phyloP scores from a whole-genome alignment of 2,797 vertebrate species.

The Xiphorhynchus erythropygius region DNA sequence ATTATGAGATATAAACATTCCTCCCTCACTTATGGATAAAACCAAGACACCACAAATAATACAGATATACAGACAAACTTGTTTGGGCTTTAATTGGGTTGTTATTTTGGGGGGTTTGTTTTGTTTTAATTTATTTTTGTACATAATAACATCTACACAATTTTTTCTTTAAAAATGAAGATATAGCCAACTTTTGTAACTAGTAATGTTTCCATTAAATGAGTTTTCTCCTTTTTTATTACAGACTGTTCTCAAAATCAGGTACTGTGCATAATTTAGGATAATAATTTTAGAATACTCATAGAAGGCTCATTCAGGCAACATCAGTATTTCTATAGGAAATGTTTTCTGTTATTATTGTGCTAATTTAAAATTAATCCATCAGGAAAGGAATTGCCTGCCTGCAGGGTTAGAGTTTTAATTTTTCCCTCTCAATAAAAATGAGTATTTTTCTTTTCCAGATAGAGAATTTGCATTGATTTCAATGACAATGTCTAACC shows the following conservation, averaged over 20 bases:
- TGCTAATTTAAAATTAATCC: neutral
- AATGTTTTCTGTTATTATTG: neutral
- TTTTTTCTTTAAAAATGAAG: neutral
- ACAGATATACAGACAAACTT: neutral
- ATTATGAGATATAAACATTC: constrained; percentile 6
- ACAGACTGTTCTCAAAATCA: neutral
- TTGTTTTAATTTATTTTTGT: neutral
- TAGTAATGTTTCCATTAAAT: neutral
- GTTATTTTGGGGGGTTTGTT: neutral
- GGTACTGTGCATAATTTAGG: neutral
- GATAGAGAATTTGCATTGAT: neutral
- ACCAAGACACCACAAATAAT: neutral
- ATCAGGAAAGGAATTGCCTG: neutral
- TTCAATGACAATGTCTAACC: neutral
- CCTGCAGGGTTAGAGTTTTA: neutral
- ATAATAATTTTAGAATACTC: neutral
- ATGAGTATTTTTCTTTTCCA: neutral
- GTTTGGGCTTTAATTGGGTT: neutral
- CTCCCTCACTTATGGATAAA: constrained; percentile 29
- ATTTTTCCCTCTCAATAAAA: neutral
- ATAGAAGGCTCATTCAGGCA: neutral
- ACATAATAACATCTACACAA: neutral
- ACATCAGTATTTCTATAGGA: neutral
- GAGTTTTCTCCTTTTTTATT: neutral
- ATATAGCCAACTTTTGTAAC: neutral